Evolutionary conservation across 2,113 vertebrate species (phyloP).

Genomic region (Vulpes ferrilata): DNA sequence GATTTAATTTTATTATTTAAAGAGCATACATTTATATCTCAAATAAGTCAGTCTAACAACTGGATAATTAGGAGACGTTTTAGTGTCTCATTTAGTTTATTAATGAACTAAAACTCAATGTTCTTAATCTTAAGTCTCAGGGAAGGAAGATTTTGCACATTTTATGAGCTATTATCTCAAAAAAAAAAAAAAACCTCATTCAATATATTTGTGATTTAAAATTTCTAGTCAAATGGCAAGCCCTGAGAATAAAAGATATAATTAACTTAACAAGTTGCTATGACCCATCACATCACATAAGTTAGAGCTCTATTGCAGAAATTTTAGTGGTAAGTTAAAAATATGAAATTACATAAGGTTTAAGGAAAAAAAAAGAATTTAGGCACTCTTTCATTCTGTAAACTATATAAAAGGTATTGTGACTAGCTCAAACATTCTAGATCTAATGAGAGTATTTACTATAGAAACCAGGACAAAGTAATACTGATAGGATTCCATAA

Average conservation of each 20-base stretch:
- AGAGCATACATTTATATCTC: background rate
- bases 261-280: background rate
- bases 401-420: background rate
- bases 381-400: background rate
- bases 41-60: background rate
- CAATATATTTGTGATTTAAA: background rate
- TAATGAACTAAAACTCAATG: slow-evolving; percentile 16
- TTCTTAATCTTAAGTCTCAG: background rate
- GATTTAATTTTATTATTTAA: background rate
- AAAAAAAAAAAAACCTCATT: slow-evolving; percentile 48
- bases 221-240: background rate
- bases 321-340: background rate
- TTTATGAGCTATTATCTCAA: background rate
- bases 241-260: background rate
- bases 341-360: background rate
- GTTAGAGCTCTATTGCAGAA: background rate
- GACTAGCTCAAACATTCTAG: background rate
- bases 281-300: background rate
- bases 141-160: background rate
- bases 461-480: background rate
- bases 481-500: background rate
- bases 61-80: background rate
- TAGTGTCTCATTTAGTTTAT: background rate
- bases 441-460: background rate
- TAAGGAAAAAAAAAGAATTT: background rate